Base-by-base conservation (phyloP, 2,113 vertebrate genomes). In the Pristiophorus japonicus region DNA sequence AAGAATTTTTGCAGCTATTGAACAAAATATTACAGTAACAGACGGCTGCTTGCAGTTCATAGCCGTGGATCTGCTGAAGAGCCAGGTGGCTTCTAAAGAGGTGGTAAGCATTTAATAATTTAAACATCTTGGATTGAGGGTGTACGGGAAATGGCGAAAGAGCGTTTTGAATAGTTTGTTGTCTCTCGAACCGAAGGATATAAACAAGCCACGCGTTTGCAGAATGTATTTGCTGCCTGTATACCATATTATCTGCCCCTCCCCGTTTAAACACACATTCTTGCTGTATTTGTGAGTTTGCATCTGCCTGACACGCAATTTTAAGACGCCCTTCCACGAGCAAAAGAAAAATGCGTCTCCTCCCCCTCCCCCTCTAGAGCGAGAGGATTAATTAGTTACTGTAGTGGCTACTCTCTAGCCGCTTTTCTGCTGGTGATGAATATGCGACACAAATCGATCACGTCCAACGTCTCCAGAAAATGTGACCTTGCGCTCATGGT, bases 21-120 rank as follows among this genome's bases (percentile, higher is more conserved):
- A 98, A 97, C 98, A 98, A 96, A 97, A 96, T 62, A 97, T 98
- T 96, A 98, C 97, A n/a, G 98, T 98, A 96, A 98, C 99, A 95
- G 99, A 99, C 96, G 98, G 98, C 96, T 99, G 98, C 96, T 97
- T 97, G 95, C 98, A 98, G 63, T 98, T 98, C 96, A 96, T 97
- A 95, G 98, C 98, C 55, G 97, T 99, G 96, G 97, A 98, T 96
- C 95, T 0, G 0, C 97, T 99, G 96, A 96, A 98, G 95, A 96
- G 96, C 75, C 97, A 96, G 0, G 87, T 97, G 95, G 96, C 95
- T 3, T 96, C 96, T 96, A 97, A 97, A 75, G 97, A 98, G 95
- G 97, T 97, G 98, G 98, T 98, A 97, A 75, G 97, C 96, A 95
- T 96, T 95, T 67, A 67, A 47, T 94, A 20, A 70, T 94, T 4